phyloP scores from a whole-genome alignment of 2,113 vertebrate genomes.

The Lepidothrix coronata region DNA sequence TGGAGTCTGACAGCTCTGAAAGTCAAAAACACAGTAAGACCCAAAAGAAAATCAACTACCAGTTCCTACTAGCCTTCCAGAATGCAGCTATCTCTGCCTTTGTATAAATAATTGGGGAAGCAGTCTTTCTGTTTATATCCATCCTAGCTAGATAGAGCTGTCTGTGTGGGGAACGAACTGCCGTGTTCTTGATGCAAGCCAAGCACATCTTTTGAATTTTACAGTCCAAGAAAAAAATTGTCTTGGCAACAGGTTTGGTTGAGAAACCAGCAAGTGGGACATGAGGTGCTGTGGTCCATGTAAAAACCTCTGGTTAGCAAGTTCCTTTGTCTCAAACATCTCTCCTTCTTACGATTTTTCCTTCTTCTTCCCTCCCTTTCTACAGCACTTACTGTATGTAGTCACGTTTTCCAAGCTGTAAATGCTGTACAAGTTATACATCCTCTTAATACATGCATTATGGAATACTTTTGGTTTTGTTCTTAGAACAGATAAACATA shows the following conservation, averaged over 20 bases:
- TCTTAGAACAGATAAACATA: constrained; percentile 49
- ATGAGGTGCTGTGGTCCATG: constrained; percentile 44
- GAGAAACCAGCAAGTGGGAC: constrained; percentile 64
- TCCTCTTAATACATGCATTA: constrained; percentile 26
- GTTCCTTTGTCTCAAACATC: constrained; percentile 25
- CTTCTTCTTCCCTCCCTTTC: not conserved
- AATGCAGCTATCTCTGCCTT: constrained; percentile 40
- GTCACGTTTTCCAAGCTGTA: not conserved
- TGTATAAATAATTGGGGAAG: constrained; percentile 56
- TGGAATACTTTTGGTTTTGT: constrained; percentile 14
- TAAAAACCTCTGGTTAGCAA: constrained; percentile 50
- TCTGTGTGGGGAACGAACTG: constrained; percentile 62
- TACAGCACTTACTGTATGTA: not conserved
- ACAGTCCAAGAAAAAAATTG: constrained; percentile 67
- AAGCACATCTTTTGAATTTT: constrained; percentile 66
- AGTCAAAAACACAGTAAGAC: constrained; percentile 30
- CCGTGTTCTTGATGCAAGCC: constrained; percentile 60
- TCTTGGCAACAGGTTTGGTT: constrained; percentile 54
- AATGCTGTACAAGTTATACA: not conserved
- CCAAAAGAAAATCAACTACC: not conserved
- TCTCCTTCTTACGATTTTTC: not conserved
- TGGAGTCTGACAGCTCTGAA: not conserved
- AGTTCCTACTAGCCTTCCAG: constrained; percentile 12
- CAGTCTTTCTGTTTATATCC: constrained; percentile 52
- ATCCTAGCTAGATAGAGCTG: constrained; percentile 41